Percentiles rank a stretch among this genome's conserved stretches.
Conservation (phyloP, 1,140 invertebrate genomes). For the Brachionus rotundiformis region DNA sequence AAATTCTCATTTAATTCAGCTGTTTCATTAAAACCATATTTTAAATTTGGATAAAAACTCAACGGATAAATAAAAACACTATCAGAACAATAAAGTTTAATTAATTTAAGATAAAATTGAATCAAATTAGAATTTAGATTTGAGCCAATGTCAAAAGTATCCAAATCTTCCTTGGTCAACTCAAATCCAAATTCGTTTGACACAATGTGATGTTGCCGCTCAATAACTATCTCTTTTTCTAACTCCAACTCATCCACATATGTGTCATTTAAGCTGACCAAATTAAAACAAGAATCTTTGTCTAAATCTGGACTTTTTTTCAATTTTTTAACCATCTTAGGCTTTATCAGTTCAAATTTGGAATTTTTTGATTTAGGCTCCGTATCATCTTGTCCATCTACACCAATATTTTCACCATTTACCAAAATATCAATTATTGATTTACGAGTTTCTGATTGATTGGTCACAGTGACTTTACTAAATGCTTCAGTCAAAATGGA, state of each 20-base stretch:
- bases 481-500: not conserved
- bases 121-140: conserved; percentile 2
- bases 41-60: conserved; percentile 49
- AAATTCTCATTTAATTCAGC: not conserved
- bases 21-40: conserved; percentile 34
- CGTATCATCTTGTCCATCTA: not conserved
- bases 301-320: not conserved
- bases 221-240: conserved; percentile 44
- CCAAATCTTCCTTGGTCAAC: conserved; percentile 44
- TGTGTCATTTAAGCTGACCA: not conserved
- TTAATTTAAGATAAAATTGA: conserved; percentile 35
- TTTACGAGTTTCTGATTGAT: not conserved
- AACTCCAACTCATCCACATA: conserved; percentile 7
- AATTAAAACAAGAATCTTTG: conserved; percentile 15
- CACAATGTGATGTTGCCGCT: conserved; percentile 12
- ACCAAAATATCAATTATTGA: conserved; percentile 23
- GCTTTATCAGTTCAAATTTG: conserved; percentile 26
- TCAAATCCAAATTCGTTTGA: conserved; percentile 36
- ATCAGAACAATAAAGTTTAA: not conserved
- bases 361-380: not conserved
- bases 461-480: not conserved
- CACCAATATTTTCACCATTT: not conserved
- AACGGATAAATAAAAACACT: conserved; percentile 30
- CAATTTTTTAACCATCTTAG: not conserved
- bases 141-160: not conserved